These are phyloP conservation scores for Mamestra configurata DNA, from an alignment of 1,140 invertebrate genomes.

Conservation along the genomic window DNA sequence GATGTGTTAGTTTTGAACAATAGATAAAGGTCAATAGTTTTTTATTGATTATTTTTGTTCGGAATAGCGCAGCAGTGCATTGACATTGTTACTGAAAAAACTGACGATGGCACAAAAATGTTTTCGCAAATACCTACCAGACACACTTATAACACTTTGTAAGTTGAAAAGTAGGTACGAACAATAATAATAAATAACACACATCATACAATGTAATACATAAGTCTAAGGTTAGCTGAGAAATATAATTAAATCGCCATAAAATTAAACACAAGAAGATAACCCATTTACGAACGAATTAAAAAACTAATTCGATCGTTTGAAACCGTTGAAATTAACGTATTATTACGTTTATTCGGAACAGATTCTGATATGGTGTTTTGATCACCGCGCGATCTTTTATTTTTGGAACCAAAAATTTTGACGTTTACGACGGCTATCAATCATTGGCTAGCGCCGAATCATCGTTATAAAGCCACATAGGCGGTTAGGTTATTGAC, in stretches of 20 bases:
- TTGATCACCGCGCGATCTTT: conserved; percentile 61
- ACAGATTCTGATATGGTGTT: conserved; percentile 67
- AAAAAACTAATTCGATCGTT: conserved; percentile 52
- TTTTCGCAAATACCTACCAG: too few relatives aligned
- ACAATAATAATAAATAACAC: conserved; percentile 19
- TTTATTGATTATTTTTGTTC: neutral
- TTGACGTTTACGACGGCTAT: conserved; percentile 75
- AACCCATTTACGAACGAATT: conserved; percentile 36
- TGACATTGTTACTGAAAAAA: neutral
- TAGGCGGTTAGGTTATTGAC: conserved; percentile 59
- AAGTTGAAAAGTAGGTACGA: neutral
- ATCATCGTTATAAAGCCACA: conserved; percentile 66
- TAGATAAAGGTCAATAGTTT: too few relatives aligned
- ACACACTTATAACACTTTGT: too few relatives aligned
- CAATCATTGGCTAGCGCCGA: conserved; percentile 73
- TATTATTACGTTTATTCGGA: conserved; percentile 56
- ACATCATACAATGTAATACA: neutral
- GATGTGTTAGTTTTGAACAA: too few relatives aligned
- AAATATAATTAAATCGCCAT: conserved; percentile 31
- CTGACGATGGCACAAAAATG: neutral
- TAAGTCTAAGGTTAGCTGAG: neutral
- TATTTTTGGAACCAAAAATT: conserved; percentile 71
- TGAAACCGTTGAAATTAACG: conserved; percentile 40
- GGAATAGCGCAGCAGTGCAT: neutral
- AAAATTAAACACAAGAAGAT: conserved; percentile 32